phyloP scores from a whole-genome alignment of 2,888 invertebrate species.

The Tillus elongatus region DNA sequence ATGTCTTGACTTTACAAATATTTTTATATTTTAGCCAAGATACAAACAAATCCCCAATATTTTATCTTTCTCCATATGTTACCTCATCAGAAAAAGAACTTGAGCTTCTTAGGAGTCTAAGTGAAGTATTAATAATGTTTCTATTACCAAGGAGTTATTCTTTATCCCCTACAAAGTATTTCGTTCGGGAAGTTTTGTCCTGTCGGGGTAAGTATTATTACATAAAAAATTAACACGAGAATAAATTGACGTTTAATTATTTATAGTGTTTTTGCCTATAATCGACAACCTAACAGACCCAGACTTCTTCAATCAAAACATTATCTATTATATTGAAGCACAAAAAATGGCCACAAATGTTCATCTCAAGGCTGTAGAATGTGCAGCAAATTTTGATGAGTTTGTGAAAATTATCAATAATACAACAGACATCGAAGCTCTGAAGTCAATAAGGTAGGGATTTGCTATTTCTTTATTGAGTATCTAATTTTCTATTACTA shows the following conservation, averaged over 20 bases:
- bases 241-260: conserved; percentile 1
- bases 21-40: conserved; percentile 46
- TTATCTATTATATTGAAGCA: conserved; percentile 73
- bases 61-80: conserved; percentile 66
- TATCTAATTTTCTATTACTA: too few relatives aligned
- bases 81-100: conserved; percentile 64
- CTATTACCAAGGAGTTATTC: conserved; percentile 76
- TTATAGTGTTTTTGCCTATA: conserved; percentile 67
- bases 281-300: conserved; percentile 81
- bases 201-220: conserved; percentile 64
- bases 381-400: conserved; percentile 83
- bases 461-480: too few relatives aligned
- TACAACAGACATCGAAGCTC: conserved; percentile 70
- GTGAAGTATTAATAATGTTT: conserved; percentile 73
- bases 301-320: conserved; percentile 83
- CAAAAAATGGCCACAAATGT: conserved; percentile 70
- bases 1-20: conserved; percentile 7
- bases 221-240: too few relatives aligned
- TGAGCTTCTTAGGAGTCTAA: conserved; percentile 71
- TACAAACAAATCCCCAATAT: conserved; percentile 55
- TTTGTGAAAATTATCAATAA: conserved; percentile 76
- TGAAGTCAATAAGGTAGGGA: conserved; percentile 71
- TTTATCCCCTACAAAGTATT: conserved; percentile 64
- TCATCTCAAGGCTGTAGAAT: conserved; percentile 74
- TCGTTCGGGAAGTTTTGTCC: conserved; percentile 74